phyloP scores from a whole-genome alignment of 2,113 vertebrate species.

The Pteropus alecto region DNA sequence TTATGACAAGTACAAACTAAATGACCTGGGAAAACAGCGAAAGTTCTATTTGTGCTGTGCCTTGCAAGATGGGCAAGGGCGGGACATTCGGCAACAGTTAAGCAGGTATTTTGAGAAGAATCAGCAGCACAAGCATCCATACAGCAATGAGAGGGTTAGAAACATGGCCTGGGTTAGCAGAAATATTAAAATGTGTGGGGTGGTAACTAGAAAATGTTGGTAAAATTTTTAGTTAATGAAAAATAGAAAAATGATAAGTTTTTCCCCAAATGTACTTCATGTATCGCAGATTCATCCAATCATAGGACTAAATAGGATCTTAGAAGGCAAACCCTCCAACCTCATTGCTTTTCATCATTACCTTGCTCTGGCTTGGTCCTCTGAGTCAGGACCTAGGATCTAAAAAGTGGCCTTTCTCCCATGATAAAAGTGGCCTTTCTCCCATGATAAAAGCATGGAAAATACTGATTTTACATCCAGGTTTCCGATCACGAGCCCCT shows the following conservation, averaged over 20 bases:
- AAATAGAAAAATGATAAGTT: background rate
- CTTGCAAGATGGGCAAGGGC: background rate
- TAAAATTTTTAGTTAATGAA: background rate
- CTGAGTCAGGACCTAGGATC: background rate
- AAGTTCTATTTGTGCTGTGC: background rate
- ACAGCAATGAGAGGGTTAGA: background rate
- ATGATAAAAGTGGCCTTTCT: background rate
- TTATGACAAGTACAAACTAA: background rate
- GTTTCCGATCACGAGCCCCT: background rate
- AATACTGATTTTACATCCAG: background rate
- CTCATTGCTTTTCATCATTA: background rate
- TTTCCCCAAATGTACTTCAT: background rate
- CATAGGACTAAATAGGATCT: background rate
- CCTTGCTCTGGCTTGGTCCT: background rate
- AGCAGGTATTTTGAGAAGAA: background rate
- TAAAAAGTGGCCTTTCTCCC: background rate
- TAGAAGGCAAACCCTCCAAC: background rate
- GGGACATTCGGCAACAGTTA: background rate
- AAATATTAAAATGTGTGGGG: background rate
- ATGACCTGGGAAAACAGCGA: background rate
- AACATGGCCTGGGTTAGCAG: background rate
- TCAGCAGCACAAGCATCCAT: accelerated
- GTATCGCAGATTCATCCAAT: background rate
- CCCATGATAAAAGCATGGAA: background rate
- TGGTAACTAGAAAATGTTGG: background rate